Evolutionary conservation across 2,797 vertebrate species (phyloP).

Genomic region (Leptoclinus maculatus): DNA sequence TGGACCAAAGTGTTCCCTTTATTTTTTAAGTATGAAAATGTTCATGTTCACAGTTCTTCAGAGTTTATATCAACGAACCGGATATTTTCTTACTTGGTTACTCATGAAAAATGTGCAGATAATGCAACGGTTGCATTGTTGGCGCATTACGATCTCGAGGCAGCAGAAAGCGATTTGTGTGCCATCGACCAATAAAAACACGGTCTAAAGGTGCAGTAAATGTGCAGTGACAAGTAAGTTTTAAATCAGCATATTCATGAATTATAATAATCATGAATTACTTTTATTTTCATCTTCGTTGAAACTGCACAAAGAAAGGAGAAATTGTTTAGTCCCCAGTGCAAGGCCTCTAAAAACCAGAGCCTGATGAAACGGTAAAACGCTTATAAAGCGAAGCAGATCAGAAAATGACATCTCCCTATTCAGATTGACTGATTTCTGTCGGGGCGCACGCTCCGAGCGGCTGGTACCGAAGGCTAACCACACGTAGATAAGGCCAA

Average conservation of each 20-base stretch:
- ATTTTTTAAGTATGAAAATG: background rate
- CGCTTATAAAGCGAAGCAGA: slow-evolving; percentile 43
- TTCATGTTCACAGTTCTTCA: background rate
- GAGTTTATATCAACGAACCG: background rate
- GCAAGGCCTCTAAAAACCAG: slow-evolving; percentile 6
- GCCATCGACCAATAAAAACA: background rate
- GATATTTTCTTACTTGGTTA: background rate
- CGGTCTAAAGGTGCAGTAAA: no score
- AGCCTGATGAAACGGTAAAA: slow-evolving; percentile 45
- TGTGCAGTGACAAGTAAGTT: background rate
- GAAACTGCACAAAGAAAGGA: slow-evolving; percentile 3
- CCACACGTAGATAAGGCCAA: slow-evolving; percentile 67
- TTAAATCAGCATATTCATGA: background rate
- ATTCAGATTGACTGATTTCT: slow-evolving; percentile 75
- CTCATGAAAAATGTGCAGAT: slow-evolving; percentile 1
- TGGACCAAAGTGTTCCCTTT: background rate
- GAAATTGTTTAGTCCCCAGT: slow-evolving; percentile 5
- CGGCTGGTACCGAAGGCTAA: slow-evolving; percentile 64
- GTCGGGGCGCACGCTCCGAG: slow-evolving; percentile 34
- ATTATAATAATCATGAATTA: background rate
- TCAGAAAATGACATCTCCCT: slow-evolving; percentile 82
- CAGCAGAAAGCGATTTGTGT: no score
- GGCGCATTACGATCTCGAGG: no score
- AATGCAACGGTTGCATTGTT: background rate
- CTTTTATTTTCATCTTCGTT: slow-evolving; percentile 2